Evolutionary conservation across 1,140 invertebrate genomes (phyloP), one percentile per base, ranked within the genome.

Genomic region (Latrodectus geometricus): DNA sequence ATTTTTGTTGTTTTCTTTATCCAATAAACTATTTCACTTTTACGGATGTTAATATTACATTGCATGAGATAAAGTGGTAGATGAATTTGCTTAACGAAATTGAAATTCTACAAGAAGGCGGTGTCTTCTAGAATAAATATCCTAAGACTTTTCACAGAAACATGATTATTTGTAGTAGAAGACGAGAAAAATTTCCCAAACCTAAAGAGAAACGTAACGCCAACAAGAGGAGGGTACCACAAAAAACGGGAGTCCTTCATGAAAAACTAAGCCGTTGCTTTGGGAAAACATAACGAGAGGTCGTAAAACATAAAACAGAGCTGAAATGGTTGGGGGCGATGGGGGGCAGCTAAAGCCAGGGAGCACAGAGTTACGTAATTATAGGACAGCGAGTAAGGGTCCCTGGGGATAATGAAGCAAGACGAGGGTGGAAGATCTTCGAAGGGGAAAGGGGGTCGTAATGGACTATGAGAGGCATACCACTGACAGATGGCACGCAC

Each of bases 401-500:
- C 72, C 52, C 72, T 48, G 56, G 82, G 73, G 82, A 84, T 75
- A 76, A 76, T 84, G 82, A 69, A 84, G 82, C 68, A 54, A 76
- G 54, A 61, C 54, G 11, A 3, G 3, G 52, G 52, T 21, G 8
- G 20, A 50, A 52, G 52, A 50, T 20, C 20, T 4, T 5, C 9
- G n/a, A 2, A 70, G 23, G 72, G 48, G 54, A 72, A 17, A 8
- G 49, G n/a, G 69, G 49, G 20, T 14, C 52, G 73, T 84, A 84
- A 84, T 84, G 74, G 82, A 84, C 56, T 76, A 84, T 20, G 81
- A 68, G 73, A 69, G 82, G 72, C 72, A 69, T 20, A 68, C 56
- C 72, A 76, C 73, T 84, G 82, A 84, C 82, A 84, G 82, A 84
- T 84, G 82, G 72, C 82, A 84, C 82, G 72, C 72, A 84, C 65